Conservation (phyloP, 2,888 invertebrate species). For the Oscheius sp. region DNA sequence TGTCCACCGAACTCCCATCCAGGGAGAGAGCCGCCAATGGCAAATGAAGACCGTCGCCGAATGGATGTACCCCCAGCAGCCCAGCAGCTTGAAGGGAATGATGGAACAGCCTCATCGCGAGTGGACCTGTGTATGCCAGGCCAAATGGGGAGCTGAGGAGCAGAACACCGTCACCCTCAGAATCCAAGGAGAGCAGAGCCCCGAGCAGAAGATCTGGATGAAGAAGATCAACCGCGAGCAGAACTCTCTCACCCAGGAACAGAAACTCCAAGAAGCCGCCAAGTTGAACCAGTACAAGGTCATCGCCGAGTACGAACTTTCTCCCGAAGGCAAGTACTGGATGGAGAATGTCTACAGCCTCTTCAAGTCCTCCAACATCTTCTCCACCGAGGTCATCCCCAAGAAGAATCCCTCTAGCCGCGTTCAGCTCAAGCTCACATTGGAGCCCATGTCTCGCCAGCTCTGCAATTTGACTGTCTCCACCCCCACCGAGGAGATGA, state of each 20-base stretch:
- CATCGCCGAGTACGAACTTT: constrained; percentile 48
- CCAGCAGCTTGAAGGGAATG: constrained; percentile 43
- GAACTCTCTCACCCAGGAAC: constrained; percentile 41
- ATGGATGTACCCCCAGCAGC: constrained; percentile 47
- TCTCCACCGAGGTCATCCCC: background rate
- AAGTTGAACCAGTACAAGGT: constrained; percentile 55
- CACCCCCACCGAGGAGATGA: constrained; percentile 43
- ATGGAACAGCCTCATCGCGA: constrained; percentile 52
- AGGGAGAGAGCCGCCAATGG: constrained; percentile 43
- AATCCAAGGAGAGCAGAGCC: constrained; percentile 49
- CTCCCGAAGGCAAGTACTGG: constrained; percentile 37
- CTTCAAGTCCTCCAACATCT: constrained; percentile 39
- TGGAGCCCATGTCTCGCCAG: constrained; percentile 48
- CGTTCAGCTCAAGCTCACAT: constrained; percentile 49
- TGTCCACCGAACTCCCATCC: constrained; percentile 28
- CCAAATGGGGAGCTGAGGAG: constrained; percentile 43
- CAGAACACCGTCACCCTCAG: constrained; percentile 44
- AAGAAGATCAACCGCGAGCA: constrained; percentile 46
- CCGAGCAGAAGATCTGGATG: constrained; percentile 53
- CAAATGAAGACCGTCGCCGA: constrained; percentile 40
- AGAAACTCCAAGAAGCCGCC: constrained; percentile 50
- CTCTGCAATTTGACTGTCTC: constrained; percentile 50
- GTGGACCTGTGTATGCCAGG: constrained; percentile 40
- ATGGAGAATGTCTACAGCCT: constrained; percentile 36
- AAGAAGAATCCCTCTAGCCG: constrained; percentile 13